phyloP scores from a whole-genome alignment of 2,113 vertebrate genomes.

The Saguinus imperator region DNA sequence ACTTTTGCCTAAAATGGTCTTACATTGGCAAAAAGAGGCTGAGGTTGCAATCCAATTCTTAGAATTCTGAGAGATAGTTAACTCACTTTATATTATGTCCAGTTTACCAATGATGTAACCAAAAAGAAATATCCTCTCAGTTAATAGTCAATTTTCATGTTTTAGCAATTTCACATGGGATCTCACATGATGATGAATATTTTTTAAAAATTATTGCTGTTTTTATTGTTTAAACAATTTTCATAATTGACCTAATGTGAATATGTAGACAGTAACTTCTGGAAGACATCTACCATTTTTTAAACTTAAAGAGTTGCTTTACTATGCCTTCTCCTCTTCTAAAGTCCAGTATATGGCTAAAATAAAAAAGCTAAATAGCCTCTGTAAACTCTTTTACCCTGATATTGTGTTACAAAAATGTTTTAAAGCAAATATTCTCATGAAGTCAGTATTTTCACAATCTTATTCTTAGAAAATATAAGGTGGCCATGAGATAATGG shows the following conservation, averaged over 20 bases:
- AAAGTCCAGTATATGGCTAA: neutral
- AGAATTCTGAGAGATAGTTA: neutral
- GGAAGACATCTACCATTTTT: neutral
- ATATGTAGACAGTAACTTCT: neutral
- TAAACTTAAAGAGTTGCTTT: neutral
- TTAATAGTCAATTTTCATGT: neutral
- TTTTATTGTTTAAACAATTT: neutral
- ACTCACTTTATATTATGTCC: neutral
- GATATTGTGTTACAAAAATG: neutral
- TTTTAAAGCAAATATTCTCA: neutral
- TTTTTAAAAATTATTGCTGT: neutral
- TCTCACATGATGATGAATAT: neutral
- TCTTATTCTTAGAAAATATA: neutral
- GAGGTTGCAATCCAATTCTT: neutral
- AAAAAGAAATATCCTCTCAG: conserved; percentile 16
- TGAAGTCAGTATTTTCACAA: neutral
- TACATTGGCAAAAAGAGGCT: neutral
- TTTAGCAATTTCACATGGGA: neutral
- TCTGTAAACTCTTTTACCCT: neutral
- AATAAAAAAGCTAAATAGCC: neutral
- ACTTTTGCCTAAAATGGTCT: neutral
- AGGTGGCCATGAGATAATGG: neutral
- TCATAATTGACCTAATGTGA: neutral
- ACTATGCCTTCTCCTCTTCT: neutral
- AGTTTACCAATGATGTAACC: neutral